phyloP scores from a whole-genome alignment of 2,797 vertebrate genomes.

The Pangasius krempfi region DNA sequence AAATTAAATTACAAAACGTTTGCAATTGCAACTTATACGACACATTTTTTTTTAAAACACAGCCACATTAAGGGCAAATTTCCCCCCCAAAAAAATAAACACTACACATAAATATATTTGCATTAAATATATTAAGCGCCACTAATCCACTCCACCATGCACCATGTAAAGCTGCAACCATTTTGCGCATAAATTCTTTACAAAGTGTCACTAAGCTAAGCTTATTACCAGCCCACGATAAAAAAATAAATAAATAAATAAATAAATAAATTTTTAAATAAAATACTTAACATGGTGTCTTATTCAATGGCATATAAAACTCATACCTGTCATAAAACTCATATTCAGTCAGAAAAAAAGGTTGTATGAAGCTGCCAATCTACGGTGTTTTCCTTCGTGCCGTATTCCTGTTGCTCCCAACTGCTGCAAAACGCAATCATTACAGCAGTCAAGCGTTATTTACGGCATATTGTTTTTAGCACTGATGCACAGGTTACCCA shows the following conservation, averaged over 20 bases:
- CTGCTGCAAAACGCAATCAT: neutral
- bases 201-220: neutral
- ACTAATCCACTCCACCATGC: neutral
- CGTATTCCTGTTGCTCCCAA: neutral
- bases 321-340: neutral
- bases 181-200: neutral
- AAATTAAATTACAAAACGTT: neutral
- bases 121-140: neutral
- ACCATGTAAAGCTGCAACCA: neutral
- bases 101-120: neutral
- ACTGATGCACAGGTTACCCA: neutral
- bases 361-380: neutral
- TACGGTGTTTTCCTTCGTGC: neutral
- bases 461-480: neutral
- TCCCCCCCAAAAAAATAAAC: neutral
- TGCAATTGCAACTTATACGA: neutral
- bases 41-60: too few relatives aligned
- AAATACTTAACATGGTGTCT: neutral
- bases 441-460: neutral
- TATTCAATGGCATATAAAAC: neutral
- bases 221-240: neutral
- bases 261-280: neutral
- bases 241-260: too few relatives aligned
- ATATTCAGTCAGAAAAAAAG: neutral
- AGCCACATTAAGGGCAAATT: too few relatives aligned